Conservation (phyloP, 2,888 invertebrate species). For the Venusia cambrica region DNA sequence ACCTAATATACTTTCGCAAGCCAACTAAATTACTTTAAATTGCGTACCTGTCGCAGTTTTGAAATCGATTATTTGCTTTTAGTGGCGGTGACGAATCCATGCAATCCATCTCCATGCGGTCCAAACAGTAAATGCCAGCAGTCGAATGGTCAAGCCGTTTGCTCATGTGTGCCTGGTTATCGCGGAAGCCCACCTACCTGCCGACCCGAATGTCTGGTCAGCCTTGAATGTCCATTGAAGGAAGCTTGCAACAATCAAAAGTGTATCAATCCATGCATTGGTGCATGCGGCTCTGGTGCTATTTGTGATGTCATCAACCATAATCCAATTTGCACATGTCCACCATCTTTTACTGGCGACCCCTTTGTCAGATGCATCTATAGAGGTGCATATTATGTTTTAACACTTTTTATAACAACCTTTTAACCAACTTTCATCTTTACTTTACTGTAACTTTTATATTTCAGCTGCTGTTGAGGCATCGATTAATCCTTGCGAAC, state of each 20-base stretch:
- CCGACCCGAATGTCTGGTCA: conserved; percentile 88
- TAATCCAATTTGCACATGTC: conserved; percentile 88
- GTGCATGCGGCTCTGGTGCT: conserved; percentile 88
- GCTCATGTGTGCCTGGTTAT: conserved; percentile 87
- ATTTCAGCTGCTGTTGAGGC: conserved; percentile 39
- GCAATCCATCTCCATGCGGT: conserved; percentile 90
- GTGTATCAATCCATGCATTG: conserved; percentile 89
- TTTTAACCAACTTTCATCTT: too few relatives aligned
- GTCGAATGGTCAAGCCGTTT: conserved; percentile 85
- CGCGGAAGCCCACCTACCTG: conserved; percentile 89
- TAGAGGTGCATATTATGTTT: conserved; percentile 45
- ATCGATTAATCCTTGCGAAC: conserved; percentile 82
- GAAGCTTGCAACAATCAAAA: conserved; percentile 87
- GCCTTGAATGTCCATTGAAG: conserved; percentile 86
- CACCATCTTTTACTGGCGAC: conserved; percentile 87
- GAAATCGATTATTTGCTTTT: conserved; percentile 10
- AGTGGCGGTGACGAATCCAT: conserved; percentile 79
- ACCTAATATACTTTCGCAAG: conserved; percentile 33
- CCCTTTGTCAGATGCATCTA: conserved; percentile 86
- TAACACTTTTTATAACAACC: background rate
- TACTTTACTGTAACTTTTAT: too few relatives aligned
- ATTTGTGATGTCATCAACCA: conserved; percentile 88
- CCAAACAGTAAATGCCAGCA: conserved; percentile 88
- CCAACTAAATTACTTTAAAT: conserved; percentile 4
- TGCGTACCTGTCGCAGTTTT: background rate